Percentiles rank a stretch among this genome's conserved stretches.
Conservation (phyloP, 1,140 invertebrate genomes). For the Homalodisca vitripennis region DNA sequence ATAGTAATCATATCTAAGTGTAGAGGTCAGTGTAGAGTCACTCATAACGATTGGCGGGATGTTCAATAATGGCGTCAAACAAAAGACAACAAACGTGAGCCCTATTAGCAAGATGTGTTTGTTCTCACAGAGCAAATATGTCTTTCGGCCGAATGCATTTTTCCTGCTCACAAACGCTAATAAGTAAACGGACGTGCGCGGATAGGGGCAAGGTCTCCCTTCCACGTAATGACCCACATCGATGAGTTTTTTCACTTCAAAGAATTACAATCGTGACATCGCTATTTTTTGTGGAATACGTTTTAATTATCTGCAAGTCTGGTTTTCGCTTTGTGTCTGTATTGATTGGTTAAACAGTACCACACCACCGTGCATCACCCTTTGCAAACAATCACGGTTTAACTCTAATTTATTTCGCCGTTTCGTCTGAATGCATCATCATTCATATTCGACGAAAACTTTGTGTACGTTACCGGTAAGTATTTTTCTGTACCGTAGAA, state of each 20-base stretch:
- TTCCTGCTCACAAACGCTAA: constrained; percentile 12
- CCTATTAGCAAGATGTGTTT: constrained; percentile 18
- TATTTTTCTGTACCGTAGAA: too few relatives aligned
- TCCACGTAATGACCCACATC: constrained; percentile 9
- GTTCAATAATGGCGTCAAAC: not conserved
- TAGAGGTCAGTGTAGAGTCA: too few relatives aligned
- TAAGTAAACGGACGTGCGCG: constrained; percentile 14
- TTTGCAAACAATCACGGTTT: too few relatives aligned
- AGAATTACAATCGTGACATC: not conserved
- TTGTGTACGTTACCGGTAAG: too few relatives aligned
- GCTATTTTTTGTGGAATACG: not conserved
- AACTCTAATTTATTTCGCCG: too few relatives aligned
- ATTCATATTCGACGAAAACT: too few relatives aligned
- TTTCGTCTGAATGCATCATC: too few relatives aligned
- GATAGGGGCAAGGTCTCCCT: constrained; percentile 5
- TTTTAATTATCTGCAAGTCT: not conserved
- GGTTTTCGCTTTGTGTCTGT: not conserved
- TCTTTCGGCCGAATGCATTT: constrained; percentile 17
- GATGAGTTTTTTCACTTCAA: constrained; percentile 17
- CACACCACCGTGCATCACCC: not conserved
- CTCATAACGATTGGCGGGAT: too few relatives aligned
- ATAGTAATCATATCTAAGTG: too few relatives aligned
- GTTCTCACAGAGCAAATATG: not conserved
- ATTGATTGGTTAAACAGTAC: not conserved
- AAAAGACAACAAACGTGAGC: not conserved